phyloP scores from a whole-genome alignment of 2,797 vertebrate genomes.

The Tauraco hartlaubi region DNA sequence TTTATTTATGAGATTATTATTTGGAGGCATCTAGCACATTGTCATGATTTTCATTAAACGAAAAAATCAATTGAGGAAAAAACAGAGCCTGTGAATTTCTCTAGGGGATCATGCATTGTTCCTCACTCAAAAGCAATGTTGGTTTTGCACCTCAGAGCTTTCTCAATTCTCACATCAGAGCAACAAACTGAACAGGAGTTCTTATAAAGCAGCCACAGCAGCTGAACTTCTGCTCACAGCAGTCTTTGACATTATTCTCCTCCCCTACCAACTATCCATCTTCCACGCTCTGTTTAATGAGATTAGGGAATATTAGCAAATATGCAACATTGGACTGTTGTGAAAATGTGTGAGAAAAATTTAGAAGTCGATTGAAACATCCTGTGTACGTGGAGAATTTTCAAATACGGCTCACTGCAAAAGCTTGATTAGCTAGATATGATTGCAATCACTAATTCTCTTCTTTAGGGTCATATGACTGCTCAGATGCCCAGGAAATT shows the following conservation, averaged over 20 bases:
- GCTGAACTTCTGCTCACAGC: not conserved
- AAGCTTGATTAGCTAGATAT: slow-evolving; percentile 78
- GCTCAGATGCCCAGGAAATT: slow-evolving; percentile 72
- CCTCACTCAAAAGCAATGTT: not conserved
- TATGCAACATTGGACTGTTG: slow-evolving; percentile 37
- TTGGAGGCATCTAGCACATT: not conserved
- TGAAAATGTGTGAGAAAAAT: slow-evolving; percentile 41
- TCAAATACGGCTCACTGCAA: slow-evolving; percentile 69
- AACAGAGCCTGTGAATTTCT: slow-evolving; percentile 22
- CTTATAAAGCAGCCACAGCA: not conserved
- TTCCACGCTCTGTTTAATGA: slow-evolving; percentile 51
- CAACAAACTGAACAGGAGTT: not conserved
- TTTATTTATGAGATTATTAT: slow-evolving; percentile 9
- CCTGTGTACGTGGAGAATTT: slow-evolving; percentile 45
- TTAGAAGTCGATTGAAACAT: slow-evolving; percentile 29
- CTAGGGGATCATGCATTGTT: not conserved
- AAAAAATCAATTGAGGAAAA: slow-evolving; percentile 30
- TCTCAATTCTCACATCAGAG: slow-evolving; percentile 33
- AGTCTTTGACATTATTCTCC: not conserved
- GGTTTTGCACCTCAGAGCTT: not conserved
- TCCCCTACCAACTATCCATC: not conserved
- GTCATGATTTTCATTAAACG: not conserved
- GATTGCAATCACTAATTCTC: slow-evolving; percentile 83
- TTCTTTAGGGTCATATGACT: slow-evolving; percentile 72
- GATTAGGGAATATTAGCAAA: slow-evolving; percentile 70